Evolutionary conservation across 2,888 invertebrate species (phyloP).

Genomic region (Conomelus anceps): DNA sequence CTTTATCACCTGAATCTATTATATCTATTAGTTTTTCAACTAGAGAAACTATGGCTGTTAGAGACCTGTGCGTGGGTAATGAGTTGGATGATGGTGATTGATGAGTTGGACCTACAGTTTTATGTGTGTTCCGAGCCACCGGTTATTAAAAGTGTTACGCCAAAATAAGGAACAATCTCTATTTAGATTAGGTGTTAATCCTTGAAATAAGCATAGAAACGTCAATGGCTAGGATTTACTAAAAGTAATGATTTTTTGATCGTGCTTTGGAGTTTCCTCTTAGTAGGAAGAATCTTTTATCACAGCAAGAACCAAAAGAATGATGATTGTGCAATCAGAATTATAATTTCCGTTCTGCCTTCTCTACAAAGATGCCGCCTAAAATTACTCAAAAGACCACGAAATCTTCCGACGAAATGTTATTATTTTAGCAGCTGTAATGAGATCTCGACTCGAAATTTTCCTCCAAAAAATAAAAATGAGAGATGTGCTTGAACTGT

Average conservation of each 20-base stretch:
- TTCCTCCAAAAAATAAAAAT: too few relatives aligned
- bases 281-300: background rate
- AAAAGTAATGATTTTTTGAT: background rate
- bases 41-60: too few relatives aligned
- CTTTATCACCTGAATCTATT: too few relatives aligned
- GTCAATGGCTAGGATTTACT: background rate
- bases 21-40: too few relatives aligned
- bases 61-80: too few relatives aligned
- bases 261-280: background rate
- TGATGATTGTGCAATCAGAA: background rate
- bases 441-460: background rate
- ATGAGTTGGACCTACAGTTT: too few relatives aligned
- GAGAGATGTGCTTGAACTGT: too few relatives aligned
- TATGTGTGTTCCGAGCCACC: too few relatives aligned
- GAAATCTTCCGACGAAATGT: background rate
- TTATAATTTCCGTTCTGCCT: background rate
- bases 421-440: background rate
- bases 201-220: background rate
- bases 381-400: background rate
- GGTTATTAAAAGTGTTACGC: too few relatives aligned
- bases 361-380: background rate
- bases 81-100: too few relatives aligned
- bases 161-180: too few relatives aligned
- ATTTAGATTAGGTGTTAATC: too few relatives aligned
- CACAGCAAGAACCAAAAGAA: background rate